Base-by-base conservation (phyloP, 2,797 vertebrate species). In the Garrulus glandarius region DNA sequence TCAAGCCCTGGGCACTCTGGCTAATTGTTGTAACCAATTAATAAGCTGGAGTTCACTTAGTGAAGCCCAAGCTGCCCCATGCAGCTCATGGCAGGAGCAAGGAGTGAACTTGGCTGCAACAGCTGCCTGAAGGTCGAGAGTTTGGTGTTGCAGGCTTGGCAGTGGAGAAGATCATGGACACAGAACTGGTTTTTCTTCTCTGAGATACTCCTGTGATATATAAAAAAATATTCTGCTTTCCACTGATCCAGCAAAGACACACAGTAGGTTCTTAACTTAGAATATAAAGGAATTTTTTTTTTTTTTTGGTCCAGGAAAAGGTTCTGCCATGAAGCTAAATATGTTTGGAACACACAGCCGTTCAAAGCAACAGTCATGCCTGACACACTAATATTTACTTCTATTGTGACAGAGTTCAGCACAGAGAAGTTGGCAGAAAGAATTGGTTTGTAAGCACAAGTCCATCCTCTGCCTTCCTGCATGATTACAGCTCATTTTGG, bases 1-100 rank as follows among this genome's bases (percentile, higher is more conserved):
- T 67, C 71, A 72, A 85, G 78, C 91, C 81, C 81, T 77, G 77
- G 55, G 88, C 30, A 0, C 77, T 75, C 23, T 60, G 82, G 46
- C 92, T 98, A 97, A 97, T 97, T 98, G 95, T 93, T 97, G 96
- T 86, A 96, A 92, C 69, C 95, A 94, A 94, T 97, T 97, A 97
- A 97, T 95, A 95, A 96, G 59, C 65, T 92, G 95, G 92, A 97
- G 80, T 37, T 57, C 76, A 34, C 87, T 93, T 91, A 84, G 19
- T 36, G 37, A 57, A 87, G 91, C 91, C 95, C 95, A 50, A 57
- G 34, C 3, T 65, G 81, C 71, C 72, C 44, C 44, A 37, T 14
- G 53, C 52, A 91, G 86, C 60, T 92, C 81, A 87, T 10, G 21
- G 71, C 55, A 60, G 36, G 15, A 75, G 37, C 27, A 37, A 44